These are phyloP conservation scores for Motacilla tschutschensis DNA, from an alignment of 2,113 vertebrate genomes.

Conservation along the genomic window DNA sequence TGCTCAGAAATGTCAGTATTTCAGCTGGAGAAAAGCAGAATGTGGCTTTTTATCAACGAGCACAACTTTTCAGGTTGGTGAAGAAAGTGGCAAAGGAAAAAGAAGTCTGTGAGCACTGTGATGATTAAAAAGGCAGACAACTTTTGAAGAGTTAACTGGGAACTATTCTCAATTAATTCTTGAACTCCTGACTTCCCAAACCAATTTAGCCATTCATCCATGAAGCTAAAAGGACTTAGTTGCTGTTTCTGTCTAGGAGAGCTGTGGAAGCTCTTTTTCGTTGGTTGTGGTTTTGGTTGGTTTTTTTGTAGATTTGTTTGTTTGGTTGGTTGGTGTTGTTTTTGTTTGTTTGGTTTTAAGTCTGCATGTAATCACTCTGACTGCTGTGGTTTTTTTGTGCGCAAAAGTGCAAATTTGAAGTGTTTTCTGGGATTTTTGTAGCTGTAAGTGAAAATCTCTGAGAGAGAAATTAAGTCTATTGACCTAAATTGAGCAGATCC, in stretches of 20 bases:
- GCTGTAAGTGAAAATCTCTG: background rate
- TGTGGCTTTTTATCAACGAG: background rate
- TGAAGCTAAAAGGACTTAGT: background rate
- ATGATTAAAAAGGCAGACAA: background rate
- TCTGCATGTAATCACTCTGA: background rate
- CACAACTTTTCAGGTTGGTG: background rate
- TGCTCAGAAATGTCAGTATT: background rate
- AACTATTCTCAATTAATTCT: background rate
- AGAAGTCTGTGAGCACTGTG: background rate
- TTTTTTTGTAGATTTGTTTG: background rate
- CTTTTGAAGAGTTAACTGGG: conserved; percentile 4
- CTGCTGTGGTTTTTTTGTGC: background rate
- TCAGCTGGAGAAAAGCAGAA: background rate
- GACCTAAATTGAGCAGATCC: background rate
- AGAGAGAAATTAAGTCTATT: background rate
- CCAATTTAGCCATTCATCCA: conserved; percentile 10
- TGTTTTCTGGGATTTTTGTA: background rate
- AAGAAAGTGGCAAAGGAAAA: background rate
- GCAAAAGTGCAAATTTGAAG: background rate
- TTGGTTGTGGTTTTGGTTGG: background rate
- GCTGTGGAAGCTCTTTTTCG: background rate
- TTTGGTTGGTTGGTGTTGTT: background rate
- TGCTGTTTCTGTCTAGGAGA: background rate
- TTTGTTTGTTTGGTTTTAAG: too few relatives aligned
- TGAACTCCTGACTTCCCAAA: conserved; percentile 3